Evolutionary conservation across 2,797 vertebrate genomes (phyloP), one percentile per base, ranked within the genome.

Genomic region (Hoplostethus mediterraneus): DNA sequence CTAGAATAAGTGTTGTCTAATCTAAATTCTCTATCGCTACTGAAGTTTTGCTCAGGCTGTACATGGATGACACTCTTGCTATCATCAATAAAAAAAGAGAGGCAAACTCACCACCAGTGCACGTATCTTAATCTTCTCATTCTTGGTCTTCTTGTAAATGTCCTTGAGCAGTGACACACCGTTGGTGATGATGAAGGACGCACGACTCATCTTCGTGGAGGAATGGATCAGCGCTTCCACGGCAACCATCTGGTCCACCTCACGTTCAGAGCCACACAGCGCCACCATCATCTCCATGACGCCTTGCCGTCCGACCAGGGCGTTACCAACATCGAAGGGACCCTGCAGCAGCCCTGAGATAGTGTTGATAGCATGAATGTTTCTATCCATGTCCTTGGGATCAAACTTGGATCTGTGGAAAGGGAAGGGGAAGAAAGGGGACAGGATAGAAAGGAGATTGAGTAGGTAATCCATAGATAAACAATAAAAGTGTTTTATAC

Each of bases 261-360:
- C 98, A 0, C 97, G 95, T 60, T 99, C 97, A 0, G 98, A 99
- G 57, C 94, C 94, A 2, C 97, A 99, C 67, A 99, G 92, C 0
- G 97, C 97, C n/a, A 99, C 97, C 97, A 99, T 99, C 96, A 99
- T 98, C 88, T 99, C 98, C 98, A 99, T 98, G 69, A 99, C 93
- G 0, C 98, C 98, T 80, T 97, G 96, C 72, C 90, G 91, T 60
- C 96, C 96, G 12, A 96, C 93, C 13, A 99, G 87, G 54, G 94
- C 87, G 60, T 99, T 99, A 28, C 98, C 98, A 1, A 99, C 94
- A 6, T 99, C 98, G n/a, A 97, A 97, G 0, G 98, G 98, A 11
- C 98, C 98, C 89, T 99, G 98, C 77, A 99, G 93, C 73, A 99
- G 78, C 0, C 97, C 98, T 8, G 98, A 99, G 78, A 99, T 95